Conservation (phyloP, 2,797 vertebrate genomes). For the Notoglanidium macrostoma region DNA sequence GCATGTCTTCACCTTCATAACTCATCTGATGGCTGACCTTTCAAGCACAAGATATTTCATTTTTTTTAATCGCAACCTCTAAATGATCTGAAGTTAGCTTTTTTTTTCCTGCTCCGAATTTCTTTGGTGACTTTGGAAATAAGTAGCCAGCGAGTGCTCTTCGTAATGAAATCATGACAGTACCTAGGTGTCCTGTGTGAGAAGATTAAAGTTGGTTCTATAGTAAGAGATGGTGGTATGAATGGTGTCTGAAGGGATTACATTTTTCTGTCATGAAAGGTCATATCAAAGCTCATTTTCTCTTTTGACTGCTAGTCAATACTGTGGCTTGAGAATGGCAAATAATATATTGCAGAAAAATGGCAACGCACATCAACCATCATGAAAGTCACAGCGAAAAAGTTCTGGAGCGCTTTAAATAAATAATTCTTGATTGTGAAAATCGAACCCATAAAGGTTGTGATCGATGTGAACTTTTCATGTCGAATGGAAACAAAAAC, state of each 20-base stretch:
- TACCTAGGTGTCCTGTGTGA: not conserved
- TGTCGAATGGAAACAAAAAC: conserved; percentile 13
- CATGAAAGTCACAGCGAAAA: conserved; percentile 23
- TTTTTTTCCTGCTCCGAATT: not conserved
- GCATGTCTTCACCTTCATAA: conserved; percentile 35
- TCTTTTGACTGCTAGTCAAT: conserved; percentile 44
- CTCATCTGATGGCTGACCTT: conserved; percentile 43
- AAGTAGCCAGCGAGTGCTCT: conserved; percentile 18
- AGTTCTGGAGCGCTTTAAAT: conserved; percentile 32
- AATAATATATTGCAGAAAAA: conserved; percentile 27
- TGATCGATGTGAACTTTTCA: conserved; percentile 52
- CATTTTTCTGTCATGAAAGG: conserved; percentile 40
- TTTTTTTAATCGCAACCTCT: conserved; percentile 34
- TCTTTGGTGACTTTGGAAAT: conserved; percentile 33
- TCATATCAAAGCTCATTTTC: conserved; percentile 42
- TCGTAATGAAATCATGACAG: conserved; percentile 24
- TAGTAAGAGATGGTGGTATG: conserved; percentile 9
- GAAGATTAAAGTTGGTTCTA: conserved; percentile 29
- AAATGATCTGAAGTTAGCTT: conserved; percentile 32
- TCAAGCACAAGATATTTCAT: conserved; percentile 41
- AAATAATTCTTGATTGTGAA: conserved; percentile 51
- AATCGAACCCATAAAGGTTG: conserved; percentile 22
- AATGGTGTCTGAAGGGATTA: conserved; percentile 25
- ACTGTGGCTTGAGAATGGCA: conserved; percentile 32
- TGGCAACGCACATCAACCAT: conserved; percentile 33